Evolutionary conservation across 2,888 invertebrate genomes (phyloP).

Genomic region (Drosophila kuntzei): DNA sequence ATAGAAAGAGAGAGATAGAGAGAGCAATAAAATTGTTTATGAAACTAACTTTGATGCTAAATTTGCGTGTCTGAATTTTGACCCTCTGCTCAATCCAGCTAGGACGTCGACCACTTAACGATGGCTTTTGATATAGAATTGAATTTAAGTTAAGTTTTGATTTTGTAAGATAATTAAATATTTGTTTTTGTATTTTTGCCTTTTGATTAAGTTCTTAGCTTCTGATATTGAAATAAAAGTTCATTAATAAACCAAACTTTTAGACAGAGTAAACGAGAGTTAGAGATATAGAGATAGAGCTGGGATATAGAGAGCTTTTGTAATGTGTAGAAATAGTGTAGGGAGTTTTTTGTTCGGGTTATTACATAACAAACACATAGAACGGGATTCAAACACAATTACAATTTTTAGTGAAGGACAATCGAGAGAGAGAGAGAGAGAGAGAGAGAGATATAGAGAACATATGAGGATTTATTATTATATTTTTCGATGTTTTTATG

Average conservation of each 20-base stretch:
- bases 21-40: slow-evolving; percentile 78
- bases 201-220: slow-evolving; percentile 44
- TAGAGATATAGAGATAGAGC: slow-evolving; percentile 39
- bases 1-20: slow-evolving; percentile 38
- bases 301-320: slow-evolving; percentile 42
- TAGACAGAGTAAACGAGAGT: slow-evolving; percentile 37
- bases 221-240: slow-evolving; percentile 69
- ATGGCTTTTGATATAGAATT: slow-evolving; percentile 83
- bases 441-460: slow-evolving; percentile 35
- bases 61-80: slow-evolving; percentile 86
- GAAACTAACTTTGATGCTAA: slow-evolving; percentile 86
- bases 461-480: slow-evolving; percentile 23
- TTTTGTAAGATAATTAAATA: slow-evolving; percentile 46
- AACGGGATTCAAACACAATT: slow-evolving; percentile 63
- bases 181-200: slow-evolving; percentile 47
- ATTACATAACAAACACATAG: slow-evolving; percentile 74
- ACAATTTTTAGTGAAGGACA: slow-evolving; percentile 48
- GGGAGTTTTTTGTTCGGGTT: slow-evolving; percentile 52
- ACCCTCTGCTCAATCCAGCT: slow-evolving; percentile 86
- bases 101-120: slow-evolving; percentile 86
- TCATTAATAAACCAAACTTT: slow-evolving; percentile 69
- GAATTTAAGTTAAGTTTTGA: slow-evolving; percentile 60
- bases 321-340: slow-evolving; percentile 63
- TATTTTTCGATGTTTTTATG: slow-evolving; percentile 16
- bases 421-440: slow-evolving; percentile 6